A percentile compares a stretch with the other conserved stretches of the same genome.
phyloP scores from a whole-genome alignment of 2,888 invertebrate species.

The Dryomyza anilis region DNA sequence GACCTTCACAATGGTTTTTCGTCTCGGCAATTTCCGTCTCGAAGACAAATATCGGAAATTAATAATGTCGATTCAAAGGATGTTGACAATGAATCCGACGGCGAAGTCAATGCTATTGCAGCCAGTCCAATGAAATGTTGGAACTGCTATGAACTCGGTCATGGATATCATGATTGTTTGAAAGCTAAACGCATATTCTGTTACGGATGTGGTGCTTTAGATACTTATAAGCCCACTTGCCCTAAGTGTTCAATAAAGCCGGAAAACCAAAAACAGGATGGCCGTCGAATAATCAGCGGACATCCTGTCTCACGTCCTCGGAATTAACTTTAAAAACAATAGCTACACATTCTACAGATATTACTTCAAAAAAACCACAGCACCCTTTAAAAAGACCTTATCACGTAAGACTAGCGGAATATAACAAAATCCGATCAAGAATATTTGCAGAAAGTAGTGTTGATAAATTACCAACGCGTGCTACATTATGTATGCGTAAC shows the following conservation, averaged over 20 bases:
- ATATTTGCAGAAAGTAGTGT: background rate
- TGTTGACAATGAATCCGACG: background rate
- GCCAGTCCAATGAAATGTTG: too few relatives aligned
- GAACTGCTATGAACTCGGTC: slow-evolving; percentile 18
- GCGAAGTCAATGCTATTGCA: too few relatives aligned
- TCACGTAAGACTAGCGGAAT: too few relatives aligned
- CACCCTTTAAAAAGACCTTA: background rate
- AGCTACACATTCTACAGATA: background rate
- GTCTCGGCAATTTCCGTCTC: too few relatives aligned
- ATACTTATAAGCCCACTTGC: slow-evolving; percentile 38
- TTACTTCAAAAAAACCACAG: background rate
- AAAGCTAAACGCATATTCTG: slow-evolving; percentile 17
- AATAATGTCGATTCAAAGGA: background rate
- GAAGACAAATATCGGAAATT: background rate
- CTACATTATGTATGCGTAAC: background rate
- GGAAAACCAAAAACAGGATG: background rate
- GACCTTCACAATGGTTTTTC: slow-evolving; percentile 4
- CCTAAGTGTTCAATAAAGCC: slow-evolving; percentile 34
- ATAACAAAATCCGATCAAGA: background rate
- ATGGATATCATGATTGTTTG: slow-evolving; percentile 21
- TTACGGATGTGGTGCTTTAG: slow-evolving; percentile 30
- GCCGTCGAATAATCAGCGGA: too few relatives aligned
- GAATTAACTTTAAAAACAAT: background rate
- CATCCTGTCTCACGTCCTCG: too few relatives aligned
- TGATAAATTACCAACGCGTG: background rate